Conservation (phyloP, 2,888 invertebrate genomes). For the Rambutsinella grinnellia region DNA sequence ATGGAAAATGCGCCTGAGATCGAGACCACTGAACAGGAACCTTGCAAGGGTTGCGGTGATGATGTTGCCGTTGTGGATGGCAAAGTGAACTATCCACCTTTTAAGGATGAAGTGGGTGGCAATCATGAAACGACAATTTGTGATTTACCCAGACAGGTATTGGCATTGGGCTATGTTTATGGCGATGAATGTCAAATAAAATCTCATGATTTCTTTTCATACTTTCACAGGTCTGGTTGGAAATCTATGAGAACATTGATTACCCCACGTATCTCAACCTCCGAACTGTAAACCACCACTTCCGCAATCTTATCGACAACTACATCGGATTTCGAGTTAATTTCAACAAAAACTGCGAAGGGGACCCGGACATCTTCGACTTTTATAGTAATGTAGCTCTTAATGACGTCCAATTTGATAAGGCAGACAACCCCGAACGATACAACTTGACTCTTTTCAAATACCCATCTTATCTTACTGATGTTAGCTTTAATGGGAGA, state of each 20-base stretch:
- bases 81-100: background rate
- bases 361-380: slow-evolving; percentile 9
- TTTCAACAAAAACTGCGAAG: background rate
- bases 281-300: slow-evolving; percentile 29
- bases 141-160: slow-evolving; percentile 49
- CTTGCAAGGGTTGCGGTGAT: too few species aligned
- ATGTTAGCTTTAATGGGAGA: slow-evolving; percentile 28
- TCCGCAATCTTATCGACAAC: slow-evolving; percentile 34
- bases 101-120: too few species aligned
- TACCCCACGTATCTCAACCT: slow-evolving; percentile 21
- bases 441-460: slow-evolving; percentile 18
- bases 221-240: slow-evolving; percentile 40
- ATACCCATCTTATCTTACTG: slow-evolving; percentile 29
- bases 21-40: too few species aligned
- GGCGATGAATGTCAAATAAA: too few species aligned
- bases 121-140: slow-evolving; percentile 19
- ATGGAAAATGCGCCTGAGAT: slow-evolving; percentile 1
- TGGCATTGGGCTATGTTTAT: too few species aligned
- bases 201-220: background rate
- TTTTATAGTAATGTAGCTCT: slow-evolving; percentile 32
- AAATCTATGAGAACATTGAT: slow-evolving; percentile 31
- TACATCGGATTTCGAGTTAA: slow-evolving; percentile 36
- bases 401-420: slow-evolving; percentile 35
- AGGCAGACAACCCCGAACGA: slow-evolving; percentile 2
- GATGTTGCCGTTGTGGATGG: too few species aligned